Evolutionary conservation across 1,140 invertebrate genomes (phyloP), one percentile per base, ranked within the genome.

Genomic region (Drosophila cardini): DNA sequence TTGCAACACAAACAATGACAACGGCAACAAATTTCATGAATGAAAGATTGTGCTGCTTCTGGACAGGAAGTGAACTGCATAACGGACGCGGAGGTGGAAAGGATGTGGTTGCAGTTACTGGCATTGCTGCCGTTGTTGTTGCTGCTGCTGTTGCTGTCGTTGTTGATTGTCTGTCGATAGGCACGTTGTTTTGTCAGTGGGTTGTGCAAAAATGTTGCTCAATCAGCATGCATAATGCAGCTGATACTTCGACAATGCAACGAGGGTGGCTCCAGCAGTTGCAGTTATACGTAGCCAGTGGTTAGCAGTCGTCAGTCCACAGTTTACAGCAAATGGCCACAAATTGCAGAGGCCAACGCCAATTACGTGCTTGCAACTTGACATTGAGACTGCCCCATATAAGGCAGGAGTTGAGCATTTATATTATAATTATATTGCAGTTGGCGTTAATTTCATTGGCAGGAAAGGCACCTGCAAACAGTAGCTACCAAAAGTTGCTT

Each of bases 11-110:
- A 89, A 89, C 84, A 89, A 89, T 89, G 84, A 89, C 84, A 89
- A 89, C 79, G 79, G 83, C 87, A 87, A 90, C 87, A 90, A 90
- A 90, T 90, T 90, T 90, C 82, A 90, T 90, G 86, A 90, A 90
- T 90, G 87, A 90, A 90, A 90, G 81, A 82, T 89, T 87, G 72
- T 74, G 83, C 57, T 42, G 62, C 63, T 42, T 46, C 68, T 72
- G 73, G 79, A 91, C 90, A 91, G 90, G 90, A 91, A 91, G 90
- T 90, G 75, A 87, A 76, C 76, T 78, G 84, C 83, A 87, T 87
- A 87, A 87, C 83, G 84, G 83, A 87, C 83, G 86, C 80, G 85
- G 80, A 91, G 90, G 90, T 91, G 90, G 90, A 84, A 89, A 89
- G 84, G 84, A 89, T 89, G 84, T 90, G 80, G 80, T 77, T 87